phyloP scores from a whole-genome alignment of 53 echinoderm and acorn worm species.

The Echinarachnius parma region DNA sequence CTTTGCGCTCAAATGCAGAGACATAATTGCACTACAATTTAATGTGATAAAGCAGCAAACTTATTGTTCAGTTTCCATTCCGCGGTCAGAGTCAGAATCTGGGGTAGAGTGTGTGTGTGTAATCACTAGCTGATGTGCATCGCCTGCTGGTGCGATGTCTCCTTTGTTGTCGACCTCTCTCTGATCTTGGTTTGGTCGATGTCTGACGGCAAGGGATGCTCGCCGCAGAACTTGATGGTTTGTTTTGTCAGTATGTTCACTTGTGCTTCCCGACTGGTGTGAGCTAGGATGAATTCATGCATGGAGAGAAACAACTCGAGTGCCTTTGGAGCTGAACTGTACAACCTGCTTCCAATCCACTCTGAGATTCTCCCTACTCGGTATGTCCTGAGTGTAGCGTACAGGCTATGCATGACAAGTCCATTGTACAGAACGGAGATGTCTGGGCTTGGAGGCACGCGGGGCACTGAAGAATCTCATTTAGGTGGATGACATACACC shows the following conservation, averaged over 20 bases:
- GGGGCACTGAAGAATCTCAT: slow-evolving; percentile 54
- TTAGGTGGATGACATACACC: slow-evolving; percentile 49
- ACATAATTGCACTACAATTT: no score
- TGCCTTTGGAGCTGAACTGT: neutral
- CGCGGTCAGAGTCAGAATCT: no score
- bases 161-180: no score
- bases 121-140: no score
- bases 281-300: slow-evolving; percentile 4
- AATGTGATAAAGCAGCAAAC: no score
- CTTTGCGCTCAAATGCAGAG: no score
- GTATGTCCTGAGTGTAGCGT: slow-evolving; percentile 26
- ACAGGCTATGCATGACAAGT: slow-evolving; percentile 62
- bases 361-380: slow-evolving; percentile 8
- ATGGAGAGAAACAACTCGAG: slow-evolving; percentile 5
- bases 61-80: no score
- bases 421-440: slow-evolving; percentile 72
- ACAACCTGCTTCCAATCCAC: slow-evolving; percentile 17
- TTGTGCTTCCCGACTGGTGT: neutral
- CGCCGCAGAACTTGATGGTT: no score
- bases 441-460: slow-evolving; percentile 46
- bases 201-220: no score
- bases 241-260: neutral
- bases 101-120: no score
- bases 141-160: no score
- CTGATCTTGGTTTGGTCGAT: no score